Base-by-base conservation (phyloP, 2,113 vertebrate genomes). In the Bos javanicus region DNA sequence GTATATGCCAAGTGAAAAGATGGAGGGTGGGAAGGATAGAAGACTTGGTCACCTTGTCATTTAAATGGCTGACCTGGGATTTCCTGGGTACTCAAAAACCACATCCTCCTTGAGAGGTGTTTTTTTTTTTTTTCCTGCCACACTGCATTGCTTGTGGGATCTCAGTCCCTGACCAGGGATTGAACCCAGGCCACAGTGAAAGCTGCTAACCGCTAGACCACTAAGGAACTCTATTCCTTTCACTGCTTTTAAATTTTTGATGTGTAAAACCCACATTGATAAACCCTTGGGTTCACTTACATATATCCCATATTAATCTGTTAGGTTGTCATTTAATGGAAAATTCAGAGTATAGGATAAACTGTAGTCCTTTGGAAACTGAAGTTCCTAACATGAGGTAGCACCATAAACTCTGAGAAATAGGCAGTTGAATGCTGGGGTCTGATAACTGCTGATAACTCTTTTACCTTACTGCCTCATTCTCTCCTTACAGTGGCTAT, bases 401-500 rank as follows among this genome's bases (percentile, higher is more conserved):
- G 39, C 7, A 19, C 56, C 52, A 6, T 46, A 86, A 50, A 5
- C 33, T 91, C 33, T 90, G 52, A 95, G 84, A 92, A 84, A 46
- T 36, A 21, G 64, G 57, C 23, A 5, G 5, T 56, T 92, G 30
- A 67, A 17, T 0, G 1, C 28, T 33, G 43, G 48, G 52, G 50
- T 15, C 67, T 67, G 43, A 36, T 64, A 48, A 48, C 78, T 95
- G n/a, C 76, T 96, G 50, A 43, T 26, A 74, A 39, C 28, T 76
- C 86, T 85, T 97, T 97, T 57, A 98, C 4, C 30, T 92, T 7
- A 1, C 46, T 95, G 19, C 52, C 0, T 96, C 30, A 7, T 98
- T 98, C 64, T 98, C 67, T 84, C 9, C 95, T 97, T 87, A 23
- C 95, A 99, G 99, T 82, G 99, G 99, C 76, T 99, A 99, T 97